Conservation (phyloP, 2,888 invertebrate genomes). For the Drepanosiphum platanoidis region DNA sequence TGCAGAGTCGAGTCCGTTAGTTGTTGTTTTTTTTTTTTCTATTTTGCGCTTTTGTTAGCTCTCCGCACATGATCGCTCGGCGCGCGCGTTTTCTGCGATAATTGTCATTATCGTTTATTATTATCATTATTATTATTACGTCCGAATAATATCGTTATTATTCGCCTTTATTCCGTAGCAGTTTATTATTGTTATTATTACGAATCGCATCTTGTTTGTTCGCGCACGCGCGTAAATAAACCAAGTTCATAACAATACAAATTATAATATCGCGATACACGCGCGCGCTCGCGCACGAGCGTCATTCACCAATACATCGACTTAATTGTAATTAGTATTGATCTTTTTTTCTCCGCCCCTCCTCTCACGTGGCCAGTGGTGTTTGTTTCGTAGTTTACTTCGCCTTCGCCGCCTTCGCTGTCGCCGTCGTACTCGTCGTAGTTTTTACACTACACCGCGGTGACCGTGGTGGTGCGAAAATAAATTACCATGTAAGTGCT, state of each 20-base stretch:
- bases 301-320: not conserved
- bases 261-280: not conserved
- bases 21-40: not conserved
- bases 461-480: not conserved
- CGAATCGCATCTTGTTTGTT: no score
- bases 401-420: no score
- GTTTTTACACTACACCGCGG: not conserved
- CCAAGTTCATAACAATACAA: not conserved
- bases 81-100: not conserved
- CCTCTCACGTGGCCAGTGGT: not conserved
- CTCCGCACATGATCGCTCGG: not conserved
- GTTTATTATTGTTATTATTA: not conserved
- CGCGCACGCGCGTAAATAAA: not conserved
- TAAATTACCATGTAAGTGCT: conserved; percentile 41
- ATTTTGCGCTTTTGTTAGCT: no score
- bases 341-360: not conserved
- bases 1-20: not conserved
- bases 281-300: not conserved
- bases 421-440: conserved; percentile 5
- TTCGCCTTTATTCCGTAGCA: no score
- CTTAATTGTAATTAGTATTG: not conserved
- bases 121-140: not conserved
- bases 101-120: not conserved
- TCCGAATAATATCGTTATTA: no score
- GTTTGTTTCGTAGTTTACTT: not conserved